These are phyloP conservation scores for Neoascia interrupta DNA, from an alignment of 2,888 invertebrate genomes.

Conservation along the genomic window DNA sequence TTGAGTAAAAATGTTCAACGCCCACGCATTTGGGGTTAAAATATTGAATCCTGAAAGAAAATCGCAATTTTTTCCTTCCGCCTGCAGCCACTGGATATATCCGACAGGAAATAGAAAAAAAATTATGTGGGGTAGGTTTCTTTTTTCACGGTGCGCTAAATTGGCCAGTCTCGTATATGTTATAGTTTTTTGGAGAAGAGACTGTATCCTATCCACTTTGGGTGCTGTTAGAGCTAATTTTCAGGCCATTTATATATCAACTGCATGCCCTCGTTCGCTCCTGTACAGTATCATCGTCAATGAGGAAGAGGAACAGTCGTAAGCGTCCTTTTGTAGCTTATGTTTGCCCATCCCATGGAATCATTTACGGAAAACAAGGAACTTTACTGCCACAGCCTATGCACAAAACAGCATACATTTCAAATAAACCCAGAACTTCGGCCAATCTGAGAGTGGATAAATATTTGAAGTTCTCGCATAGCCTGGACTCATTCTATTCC, in stretches of 20 bases:
- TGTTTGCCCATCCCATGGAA: conserved; percentile 53
- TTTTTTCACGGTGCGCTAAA: background rate
- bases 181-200: background rate
- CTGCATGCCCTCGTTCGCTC: conserved; percentile 14
- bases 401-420: no score
- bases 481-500: conserved; percentile 54
- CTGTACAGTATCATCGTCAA: conserved; percentile 49
- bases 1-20: conserved; percentile 15
- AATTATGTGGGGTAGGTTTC: conserved; percentile 2
- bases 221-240: conserved; percentile 60
- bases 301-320: conserved; percentile 18
- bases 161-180: conserved; percentile 37
- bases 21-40: conserved; percentile 32
- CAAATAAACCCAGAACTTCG: conserved; percentile 55
- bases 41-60: conserved; percentile 9
- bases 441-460: conserved; percentile 55
- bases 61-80: background rate
- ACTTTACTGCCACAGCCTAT: no score
- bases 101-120: conserved; percentile 13
- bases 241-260: conserved; percentile 56
- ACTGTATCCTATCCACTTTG: conserved; percentile 20
- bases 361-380: conserved; percentile 60
- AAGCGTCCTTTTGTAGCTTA: conserved; percentile 51
- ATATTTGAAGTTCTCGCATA: conserved; percentile 62
- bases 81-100: conserved; percentile 1